Base-by-base conservation (phyloP, 1,140 invertebrate genomes). In the Gonatopus flavifemur region DNA sequence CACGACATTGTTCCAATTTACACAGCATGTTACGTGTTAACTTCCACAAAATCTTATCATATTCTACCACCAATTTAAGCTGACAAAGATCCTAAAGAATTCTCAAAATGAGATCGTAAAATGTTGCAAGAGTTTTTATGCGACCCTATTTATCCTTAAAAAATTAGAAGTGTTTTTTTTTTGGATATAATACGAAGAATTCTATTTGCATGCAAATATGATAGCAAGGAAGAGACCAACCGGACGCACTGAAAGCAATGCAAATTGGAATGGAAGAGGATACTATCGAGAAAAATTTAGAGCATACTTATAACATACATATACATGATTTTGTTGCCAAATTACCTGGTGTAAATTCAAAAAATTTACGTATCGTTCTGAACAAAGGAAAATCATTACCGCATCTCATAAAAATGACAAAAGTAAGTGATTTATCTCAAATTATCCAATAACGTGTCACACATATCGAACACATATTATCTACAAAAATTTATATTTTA, bases 251-350 rank as follows among this genome's bases (percentile, higher is more conserved):
- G 16, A 81, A 83, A 59, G 92, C 91, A 1, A 70, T 82, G 10
- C 81, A 84, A 15, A 67, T 89, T 20, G 88, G 88, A 47, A 73
- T 80, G 15, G 86, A 88, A 47, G 82, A 83, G 47, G 69, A 80
- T 19, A 77, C 80, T 7, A 82, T 85, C 30, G 81, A 81, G 21
- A 71, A 72, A 25, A 81, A 84, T 62, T 18, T 72, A 18, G 72
- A 81, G 44, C 86, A 88, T 50, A 86, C 87, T 70, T 94, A 87
- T 66, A 94, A 93, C 73, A 77, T 83, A 18, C 76, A 78, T 38
- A 84, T 92, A 39, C 85, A 89, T 77, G 93, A 97, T 80, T 93
- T 98, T 70, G 75, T 98, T 16, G 81, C 89, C 9, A 93, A 93
- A 74, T 79, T 98, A 60, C 95, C 95, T 0, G 95, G 95, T 4